A percentile compares a stretch with the other conserved stretches of the same genome.
These are phyloP conservation scores for Dipodomys merriami DNA, from an alignment of 2,113 vertebrate species.

Conservation along the genomic window DNA sequence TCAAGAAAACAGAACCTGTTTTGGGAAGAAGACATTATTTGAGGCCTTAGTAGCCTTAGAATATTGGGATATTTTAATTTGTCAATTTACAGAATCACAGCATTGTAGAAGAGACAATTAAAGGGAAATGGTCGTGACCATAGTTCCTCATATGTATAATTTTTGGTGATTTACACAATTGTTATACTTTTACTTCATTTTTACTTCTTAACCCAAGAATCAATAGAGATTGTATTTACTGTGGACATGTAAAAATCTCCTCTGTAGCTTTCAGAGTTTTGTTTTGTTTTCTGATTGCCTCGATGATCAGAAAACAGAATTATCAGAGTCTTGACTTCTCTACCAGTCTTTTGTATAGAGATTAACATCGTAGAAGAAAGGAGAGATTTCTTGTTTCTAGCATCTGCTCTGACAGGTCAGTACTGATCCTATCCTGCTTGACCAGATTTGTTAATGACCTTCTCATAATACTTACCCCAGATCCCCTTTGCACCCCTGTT, in stretches of 20 bases:
- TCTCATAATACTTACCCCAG: constrained; percentile 32
- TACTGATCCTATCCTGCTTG: constrained; percentile 56
- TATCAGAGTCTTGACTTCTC: constrained; percentile 55
- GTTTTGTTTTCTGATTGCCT: constrained; percentile 54
- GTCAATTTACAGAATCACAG: background rate
- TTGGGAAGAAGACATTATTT: constrained; percentile 43
- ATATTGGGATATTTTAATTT: constrained; percentile 47
- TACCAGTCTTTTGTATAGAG: constrained; percentile 61
- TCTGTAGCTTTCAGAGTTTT: constrained; percentile 29
- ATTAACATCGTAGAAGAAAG: constrained; percentile 69
- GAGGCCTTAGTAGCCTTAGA: background rate
- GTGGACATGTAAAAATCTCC: constrained; percentile 1
- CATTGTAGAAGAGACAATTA: constrained; percentile 49
- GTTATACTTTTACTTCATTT: constrained; percentile 42
- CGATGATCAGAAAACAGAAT: constrained; percentile 62
- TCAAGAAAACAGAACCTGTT: constrained; percentile 38
- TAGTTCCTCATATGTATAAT: background rate
- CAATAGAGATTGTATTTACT: constrained; percentile 43
- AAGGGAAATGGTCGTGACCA: constrained; percentile 14
- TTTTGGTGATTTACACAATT: constrained; percentile 26
- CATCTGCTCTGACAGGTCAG: constrained; percentile 53
- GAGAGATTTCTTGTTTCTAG: constrained; percentile 64
- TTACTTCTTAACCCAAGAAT: constrained; percentile 41
- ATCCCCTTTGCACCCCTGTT: background rate
- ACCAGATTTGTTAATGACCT: constrained; percentile 55